Percentiles rank a stretch among this genome's conserved stretches.
Evolutionary conservation across 2,797 vertebrate species (phyloP).

Genomic region (Cyclopterus lumpus): DNA sequence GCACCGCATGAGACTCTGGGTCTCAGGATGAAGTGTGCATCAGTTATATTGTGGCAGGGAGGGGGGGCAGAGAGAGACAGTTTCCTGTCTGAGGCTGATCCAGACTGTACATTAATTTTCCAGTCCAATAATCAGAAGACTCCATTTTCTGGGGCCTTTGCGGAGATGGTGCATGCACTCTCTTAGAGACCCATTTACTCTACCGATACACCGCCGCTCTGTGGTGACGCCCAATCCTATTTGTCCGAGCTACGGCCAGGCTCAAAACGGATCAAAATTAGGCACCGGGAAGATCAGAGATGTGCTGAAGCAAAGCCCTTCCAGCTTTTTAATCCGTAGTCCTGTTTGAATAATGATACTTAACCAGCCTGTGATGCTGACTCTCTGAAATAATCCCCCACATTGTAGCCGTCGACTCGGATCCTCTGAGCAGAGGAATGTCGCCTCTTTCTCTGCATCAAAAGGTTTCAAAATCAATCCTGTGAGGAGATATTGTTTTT

Average conservation of each 20-base stretch:
- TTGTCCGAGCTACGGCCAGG: constrained; percentile 41
- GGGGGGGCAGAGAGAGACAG: not conserved
- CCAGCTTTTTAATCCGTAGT: constrained; percentile 38
- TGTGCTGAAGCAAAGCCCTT: constrained; percentile 14
- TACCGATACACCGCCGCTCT: constrained; percentile 27
- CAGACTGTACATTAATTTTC: constrained; percentile 65
- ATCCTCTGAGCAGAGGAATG: constrained; percentile 30
- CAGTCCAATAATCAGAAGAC: constrained; percentile 62
- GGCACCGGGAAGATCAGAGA: constrained; percentile 29
- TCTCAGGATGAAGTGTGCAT: constrained; percentile 36
- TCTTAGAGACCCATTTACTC: constrained; percentile 55
- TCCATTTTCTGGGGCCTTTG: constrained; percentile 52
- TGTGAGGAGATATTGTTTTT: not conserved
- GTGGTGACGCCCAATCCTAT: constrained; percentile 41
- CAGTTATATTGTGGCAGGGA: constrained; percentile 20
- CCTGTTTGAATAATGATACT: constrained; percentile 29
- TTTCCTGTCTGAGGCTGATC: constrained; percentile 55
- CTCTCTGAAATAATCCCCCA: constrained; percentile 32
- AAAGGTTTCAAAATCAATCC: constrained; percentile 15
- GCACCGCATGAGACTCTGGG: not conserved
- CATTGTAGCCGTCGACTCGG: not conserved
- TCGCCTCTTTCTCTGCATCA: constrained; percentile 32
- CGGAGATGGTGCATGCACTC: constrained; percentile 30
- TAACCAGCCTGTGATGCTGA: constrained; percentile 21
- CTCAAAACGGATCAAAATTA: constrained; percentile 52